A percentile compares a stretch with the other conserved stretches of the same genome.
These are phyloP conservation scores for Phalacrocorax carbo DNA, from an alignment of 2,113 vertebrate species.

Conservation along the genomic window DNA sequence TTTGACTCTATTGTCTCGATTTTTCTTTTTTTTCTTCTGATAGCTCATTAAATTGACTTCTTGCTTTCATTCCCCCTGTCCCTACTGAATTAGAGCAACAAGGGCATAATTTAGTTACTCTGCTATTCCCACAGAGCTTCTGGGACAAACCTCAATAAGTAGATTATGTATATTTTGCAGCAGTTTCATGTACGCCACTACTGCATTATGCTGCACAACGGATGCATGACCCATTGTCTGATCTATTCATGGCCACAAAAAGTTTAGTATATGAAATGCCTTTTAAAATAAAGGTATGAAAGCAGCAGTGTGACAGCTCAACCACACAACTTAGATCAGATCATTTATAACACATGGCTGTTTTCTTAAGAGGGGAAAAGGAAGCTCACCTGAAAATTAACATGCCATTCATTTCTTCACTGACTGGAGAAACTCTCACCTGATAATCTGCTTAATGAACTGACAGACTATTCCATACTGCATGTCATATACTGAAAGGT, in stretches of 20 bases:
- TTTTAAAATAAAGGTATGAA: neutral
- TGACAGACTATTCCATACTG: neutral
- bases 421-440: neutral
- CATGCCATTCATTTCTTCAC: neutral
- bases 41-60: neutral
- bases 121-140: neutral
- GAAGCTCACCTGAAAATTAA: neutral
- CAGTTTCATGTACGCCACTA: neutral
- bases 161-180: neutral
- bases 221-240: neutral
- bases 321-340: neutral
- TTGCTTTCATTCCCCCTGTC: neutral
- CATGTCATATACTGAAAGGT: neutral
- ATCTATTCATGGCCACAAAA: neutral
- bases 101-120: neutral
- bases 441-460: neutral
- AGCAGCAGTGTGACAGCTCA: neutral
- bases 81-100: neutral
- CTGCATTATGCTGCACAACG: neutral
- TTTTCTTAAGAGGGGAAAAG: neutral
- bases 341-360: neutral
- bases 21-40: neutral
- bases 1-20: neutral
- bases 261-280: neutral
- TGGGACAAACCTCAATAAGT: neutral